These are phyloP conservation scores for Pithys albifrons DNA, from an alignment of 2,113 vertebrate species.

Conservation along the genomic window DNA sequence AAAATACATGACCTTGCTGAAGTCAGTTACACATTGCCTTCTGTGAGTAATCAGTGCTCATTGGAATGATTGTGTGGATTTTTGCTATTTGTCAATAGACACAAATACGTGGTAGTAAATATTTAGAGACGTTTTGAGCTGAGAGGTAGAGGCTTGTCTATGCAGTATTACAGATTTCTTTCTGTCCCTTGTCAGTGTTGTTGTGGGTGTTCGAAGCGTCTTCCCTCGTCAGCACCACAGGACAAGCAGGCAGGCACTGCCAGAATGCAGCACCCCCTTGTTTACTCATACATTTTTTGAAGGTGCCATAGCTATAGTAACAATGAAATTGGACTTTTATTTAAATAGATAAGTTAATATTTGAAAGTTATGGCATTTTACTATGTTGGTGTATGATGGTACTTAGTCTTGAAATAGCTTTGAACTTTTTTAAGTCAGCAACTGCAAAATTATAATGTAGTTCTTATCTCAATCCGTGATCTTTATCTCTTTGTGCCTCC, in stretches of 20 bases:
- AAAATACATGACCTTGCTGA: neutral
- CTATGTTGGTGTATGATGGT: neutral
- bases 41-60: neutral
- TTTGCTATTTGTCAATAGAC: neutral
- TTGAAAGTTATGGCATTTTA: neutral
- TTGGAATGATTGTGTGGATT: neutral
- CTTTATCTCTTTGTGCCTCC: neutral
- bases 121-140: neutral
- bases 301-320: neutral
- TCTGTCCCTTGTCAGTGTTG: neutral
- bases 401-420: neutral
- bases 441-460: neutral
- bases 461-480: neutral
- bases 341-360: rapidly evolving
- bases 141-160: neutral
- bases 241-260: neutral
- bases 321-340: neutral
- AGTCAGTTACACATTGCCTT: neutral
- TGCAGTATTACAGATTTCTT: neutral
- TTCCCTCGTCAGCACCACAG: rapidly evolving
- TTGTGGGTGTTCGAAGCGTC: neutral
- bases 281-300: neutral
- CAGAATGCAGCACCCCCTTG: rapidly evolving
- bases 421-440: neutral
- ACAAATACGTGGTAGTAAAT: neutral